Evolutionary conservation across 1,140 invertebrate genomes (phyloP).

Genomic region (Mya arenaria): DNA sequence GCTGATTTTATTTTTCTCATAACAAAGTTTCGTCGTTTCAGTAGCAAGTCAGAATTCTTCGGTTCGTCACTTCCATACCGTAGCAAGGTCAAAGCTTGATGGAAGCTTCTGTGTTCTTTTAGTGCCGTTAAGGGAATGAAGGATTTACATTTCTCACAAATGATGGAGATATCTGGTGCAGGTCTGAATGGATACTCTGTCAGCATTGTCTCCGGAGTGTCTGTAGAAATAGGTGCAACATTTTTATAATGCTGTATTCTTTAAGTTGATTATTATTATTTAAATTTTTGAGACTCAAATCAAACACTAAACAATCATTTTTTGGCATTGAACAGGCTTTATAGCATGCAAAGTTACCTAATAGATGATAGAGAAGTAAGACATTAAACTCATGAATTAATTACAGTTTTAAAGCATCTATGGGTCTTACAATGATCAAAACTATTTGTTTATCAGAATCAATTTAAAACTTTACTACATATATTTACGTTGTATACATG

Average conservation of each 20-base stretch:
- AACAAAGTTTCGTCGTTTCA: slow-evolving; percentile 68
- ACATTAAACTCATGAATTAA: neutral
- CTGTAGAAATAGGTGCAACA: slow-evolving; percentile 58
- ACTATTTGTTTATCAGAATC: neutral
- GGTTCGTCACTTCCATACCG: slow-evolving; percentile 46
- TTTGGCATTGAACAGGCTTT: neutral
- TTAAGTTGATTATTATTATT: neutral
- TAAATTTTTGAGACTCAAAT: slow-evolving; percentile 3
- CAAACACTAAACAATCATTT: neutral
- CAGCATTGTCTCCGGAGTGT: slow-evolving; percentile 74
- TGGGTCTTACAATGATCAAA: neutral
- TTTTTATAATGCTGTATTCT: neutral
- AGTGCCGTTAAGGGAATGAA: slow-evolving; percentile 68
- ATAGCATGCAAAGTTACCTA: neutral
- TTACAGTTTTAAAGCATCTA: neutral
- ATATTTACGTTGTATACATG: neutral
- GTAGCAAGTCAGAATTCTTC: slow-evolving; percentile 60
- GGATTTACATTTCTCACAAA: slow-evolving; percentile 73
- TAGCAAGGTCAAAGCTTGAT: slow-evolving; percentile 68
- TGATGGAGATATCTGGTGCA: slow-evolving; percentile 74
- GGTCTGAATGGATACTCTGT: slow-evolving; percentile 61
- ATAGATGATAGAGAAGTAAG: neutral
- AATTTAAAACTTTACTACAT: neutral
- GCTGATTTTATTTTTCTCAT: slow-evolving; percentile 65
- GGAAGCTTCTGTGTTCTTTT: slow-evolving; percentile 71